phyloP scores from a whole-genome alignment of 2,888 invertebrate species.

The Nomada fucata region DNA sequence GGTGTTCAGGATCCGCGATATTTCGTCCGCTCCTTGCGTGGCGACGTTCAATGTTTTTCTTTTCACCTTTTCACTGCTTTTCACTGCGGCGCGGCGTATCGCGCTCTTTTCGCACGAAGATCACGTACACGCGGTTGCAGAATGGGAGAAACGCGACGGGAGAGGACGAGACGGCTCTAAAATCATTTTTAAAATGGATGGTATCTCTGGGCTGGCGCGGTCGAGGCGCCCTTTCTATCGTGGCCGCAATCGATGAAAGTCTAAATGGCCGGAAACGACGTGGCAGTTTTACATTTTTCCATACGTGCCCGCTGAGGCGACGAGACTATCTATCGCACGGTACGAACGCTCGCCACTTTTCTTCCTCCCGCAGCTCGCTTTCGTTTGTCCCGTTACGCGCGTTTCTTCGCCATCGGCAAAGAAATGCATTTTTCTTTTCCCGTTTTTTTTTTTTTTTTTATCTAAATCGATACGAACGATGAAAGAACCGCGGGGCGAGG shows the following conservation, averaged over 20 bases:
- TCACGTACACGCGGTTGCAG: slow-evolving; percentile 66
- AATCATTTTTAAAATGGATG: slow-evolving; percentile 78
- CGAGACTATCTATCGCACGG: slow-evolving; percentile 13
- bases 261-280: slow-evolving; percentile 72
- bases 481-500: too few relatives aligned
- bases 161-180: slow-evolving; percentile 57
- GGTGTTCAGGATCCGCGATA: slow-evolving; percentile 72
- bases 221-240: slow-evolving; percentile 39
- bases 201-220: slow-evolving; percentile 49
- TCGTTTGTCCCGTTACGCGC: slow-evolving; percentile 5
- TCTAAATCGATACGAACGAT: not conserved
- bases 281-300: slow-evolving; percentile 63
- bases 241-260: slow-evolving; percentile 68
- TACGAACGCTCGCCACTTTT: slow-evolving; percentile 48
- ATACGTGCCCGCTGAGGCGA: slow-evolving; percentile 16
- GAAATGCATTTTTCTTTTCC: not conserved
- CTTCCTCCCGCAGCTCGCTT: not conserved
- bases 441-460: not conserved
- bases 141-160: slow-evolving; percentile 36
- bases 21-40: slow-evolving; percentile 58
- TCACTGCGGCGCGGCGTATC: slow-evolving; percentile 27
- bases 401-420: not conserved
- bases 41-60: slow-evolving; percentile 21
- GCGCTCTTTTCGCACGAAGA: slow-evolving; percentile 64
- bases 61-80: not conserved